Evolutionary conservation across 2,113 vertebrate genomes (phyloP).

Genomic region (Nothoprocta pentlandii): DNA sequence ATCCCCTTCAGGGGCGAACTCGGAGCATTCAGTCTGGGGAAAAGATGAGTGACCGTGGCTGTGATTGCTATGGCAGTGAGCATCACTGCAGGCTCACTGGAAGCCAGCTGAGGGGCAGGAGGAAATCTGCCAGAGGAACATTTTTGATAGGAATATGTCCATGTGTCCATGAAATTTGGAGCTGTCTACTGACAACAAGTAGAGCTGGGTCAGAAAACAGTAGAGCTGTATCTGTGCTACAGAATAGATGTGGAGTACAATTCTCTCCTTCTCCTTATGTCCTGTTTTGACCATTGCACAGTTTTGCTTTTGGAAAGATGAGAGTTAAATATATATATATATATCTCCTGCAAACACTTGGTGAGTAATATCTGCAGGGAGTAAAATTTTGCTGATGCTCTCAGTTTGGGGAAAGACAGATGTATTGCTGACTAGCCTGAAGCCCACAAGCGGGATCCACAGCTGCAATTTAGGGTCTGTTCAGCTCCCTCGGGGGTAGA

Average conservation of each 20-base stretch:
- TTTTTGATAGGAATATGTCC: background rate
- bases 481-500: background rate
- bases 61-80: slow-evolving; percentile 12
- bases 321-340: background rate
- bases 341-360: background rate
- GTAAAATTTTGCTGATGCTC: background rate
- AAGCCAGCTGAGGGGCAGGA: background rate
- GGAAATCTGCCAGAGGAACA: background rate
- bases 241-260: background rate
- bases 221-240: background rate
- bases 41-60: background rate
- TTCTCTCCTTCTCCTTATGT: background rate
- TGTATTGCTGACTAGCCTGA: background rate
- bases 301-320: background rate
- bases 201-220: background rate
- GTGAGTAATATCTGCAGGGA: background rate
- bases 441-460: background rate
- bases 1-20: background rate
- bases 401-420: rapidly evolving
- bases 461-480: background rate
- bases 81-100: background rate
- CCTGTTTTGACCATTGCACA: background rate
- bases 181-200: background rate
- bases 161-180: background rate
- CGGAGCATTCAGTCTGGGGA: background rate